phyloP scores from a whole-genome alignment of 2,888 invertebrate genomes.

The Timema podura region DNA sequence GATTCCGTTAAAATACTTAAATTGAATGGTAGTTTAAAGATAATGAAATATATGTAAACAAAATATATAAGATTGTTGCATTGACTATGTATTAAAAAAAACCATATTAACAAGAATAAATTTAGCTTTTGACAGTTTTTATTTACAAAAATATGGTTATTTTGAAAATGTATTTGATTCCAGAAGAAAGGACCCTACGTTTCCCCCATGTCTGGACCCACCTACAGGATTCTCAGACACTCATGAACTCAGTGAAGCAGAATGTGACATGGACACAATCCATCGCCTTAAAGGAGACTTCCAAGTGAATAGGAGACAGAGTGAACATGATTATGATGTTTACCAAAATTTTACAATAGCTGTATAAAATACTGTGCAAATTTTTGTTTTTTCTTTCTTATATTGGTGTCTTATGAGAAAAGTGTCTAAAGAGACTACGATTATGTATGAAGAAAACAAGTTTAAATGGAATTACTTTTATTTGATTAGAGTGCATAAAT shows the following conservation, averaged over 20 bases:
- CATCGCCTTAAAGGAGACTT: constrained; percentile 3
- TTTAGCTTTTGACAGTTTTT: too few species aligned
- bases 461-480: too few species aligned
- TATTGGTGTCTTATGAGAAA: too few species aligned
- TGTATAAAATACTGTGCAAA: constrained; percentile 16
- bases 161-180: constrained; percentile 16
- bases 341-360: constrained; percentile 28
- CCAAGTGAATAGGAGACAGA: background rate
- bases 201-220: constrained; percentile 35
- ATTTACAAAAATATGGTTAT: background rate
- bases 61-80: too few species aligned
- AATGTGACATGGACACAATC: constrained; percentile 35
- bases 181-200: constrained; percentile 32
- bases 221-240: constrained; percentile 37
- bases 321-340: constrained; percentile 8
- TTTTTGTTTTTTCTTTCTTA: too few species aligned
- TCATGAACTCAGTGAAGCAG: constrained; percentile 35
- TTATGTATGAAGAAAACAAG: too few species aligned
- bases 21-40: background rate
- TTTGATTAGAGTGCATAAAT: too few species aligned
- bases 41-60: too few species aligned
- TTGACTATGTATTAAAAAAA: too few species aligned
- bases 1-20: background rate
- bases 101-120: too few species aligned
- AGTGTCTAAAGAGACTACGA: too few species aligned